These are phyloP conservation scores for Pygoscelis adeliae DNA, from an alignment of 2,113 vertebrate genomes.

Conservation along the genomic window DNA sequence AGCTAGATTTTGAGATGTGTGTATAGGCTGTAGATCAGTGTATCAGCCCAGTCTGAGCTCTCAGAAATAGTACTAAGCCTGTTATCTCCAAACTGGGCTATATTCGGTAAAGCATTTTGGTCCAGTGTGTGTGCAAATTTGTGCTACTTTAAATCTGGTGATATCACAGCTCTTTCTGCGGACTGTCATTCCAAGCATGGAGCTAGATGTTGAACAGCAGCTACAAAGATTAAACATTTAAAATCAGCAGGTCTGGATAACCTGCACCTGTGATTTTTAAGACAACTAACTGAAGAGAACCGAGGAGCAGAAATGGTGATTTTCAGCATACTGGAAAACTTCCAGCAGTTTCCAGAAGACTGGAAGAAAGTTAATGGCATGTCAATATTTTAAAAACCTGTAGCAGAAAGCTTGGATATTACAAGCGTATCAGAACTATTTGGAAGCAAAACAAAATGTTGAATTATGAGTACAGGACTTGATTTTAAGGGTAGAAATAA, in stretches of 20 bases:
- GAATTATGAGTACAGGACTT: background rate
- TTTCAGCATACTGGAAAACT: background rate
- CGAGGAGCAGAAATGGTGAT: background rate
- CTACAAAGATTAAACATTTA: constrained; percentile 27
- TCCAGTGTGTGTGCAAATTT: background rate
- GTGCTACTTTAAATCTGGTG: background rate
- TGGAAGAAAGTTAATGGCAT: constrained; percentile 29
- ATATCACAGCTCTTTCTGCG: background rate
- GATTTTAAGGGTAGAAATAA: background rate
- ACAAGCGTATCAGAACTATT: background rate
- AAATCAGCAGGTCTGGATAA: constrained; percentile 31
- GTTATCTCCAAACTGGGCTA: background rate
- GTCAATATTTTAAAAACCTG: constrained; percentile 10
- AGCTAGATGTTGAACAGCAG: constrained; percentile 22
- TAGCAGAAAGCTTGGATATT: constrained; percentile 19
- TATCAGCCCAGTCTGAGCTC: background rate
- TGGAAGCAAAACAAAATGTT: constrained; percentile 14
- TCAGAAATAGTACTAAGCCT: background rate
- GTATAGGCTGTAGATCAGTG: background rate
- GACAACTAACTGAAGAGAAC: background rate
- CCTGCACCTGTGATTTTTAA: constrained; percentile 24
- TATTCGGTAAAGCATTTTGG: background rate
- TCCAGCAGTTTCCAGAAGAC: constrained; percentile 26
- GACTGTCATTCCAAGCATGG: background rate
- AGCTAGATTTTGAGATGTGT: background rate